These are phyloP conservation scores for Trachurus trachurus DNA, from an alignment of 2,797 vertebrate genomes.

Conservation along the genomic window DNA sequence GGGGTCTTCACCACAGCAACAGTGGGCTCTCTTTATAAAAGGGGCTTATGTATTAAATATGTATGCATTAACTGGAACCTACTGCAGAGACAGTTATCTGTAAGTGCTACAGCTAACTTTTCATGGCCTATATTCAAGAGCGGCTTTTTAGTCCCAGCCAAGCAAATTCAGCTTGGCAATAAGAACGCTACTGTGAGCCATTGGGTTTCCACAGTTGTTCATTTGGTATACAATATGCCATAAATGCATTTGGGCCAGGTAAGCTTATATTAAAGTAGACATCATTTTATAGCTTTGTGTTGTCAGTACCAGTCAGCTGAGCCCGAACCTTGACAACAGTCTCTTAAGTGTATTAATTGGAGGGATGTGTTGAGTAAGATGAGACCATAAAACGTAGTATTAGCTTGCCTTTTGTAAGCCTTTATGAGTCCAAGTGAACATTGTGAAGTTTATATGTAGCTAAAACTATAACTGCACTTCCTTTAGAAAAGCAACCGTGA, in stretches of 20 bases:
- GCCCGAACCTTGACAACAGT: neutral
- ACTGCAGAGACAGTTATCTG: too few relatives aligned
- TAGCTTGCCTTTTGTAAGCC: neutral
- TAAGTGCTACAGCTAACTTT: too few relatives aligned
- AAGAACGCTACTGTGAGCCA: neutral
- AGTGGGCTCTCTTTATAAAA: too few relatives aligned
- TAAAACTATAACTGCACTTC: neutral
- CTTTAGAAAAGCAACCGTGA: neutral
- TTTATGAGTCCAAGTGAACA: conserved; percentile 4
- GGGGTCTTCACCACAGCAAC: too few relatives aligned
- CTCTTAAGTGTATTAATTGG: neutral
- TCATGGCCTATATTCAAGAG: too few relatives aligned
- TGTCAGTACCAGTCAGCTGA: neutral
- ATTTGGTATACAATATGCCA: neutral
- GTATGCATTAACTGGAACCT: too few relatives aligned
- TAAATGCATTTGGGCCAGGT: neutral
- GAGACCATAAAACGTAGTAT: neutral
- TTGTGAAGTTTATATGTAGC: neutral
- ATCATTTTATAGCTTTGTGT: neutral
- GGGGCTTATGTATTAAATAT: too few relatives aligned
- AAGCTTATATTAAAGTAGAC: neutral
- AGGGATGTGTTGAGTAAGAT: neutral
- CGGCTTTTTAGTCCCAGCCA: too few relatives aligned
- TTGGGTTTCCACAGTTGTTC: neutral
- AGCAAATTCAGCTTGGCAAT: too few relatives aligned